Evolutionary conservation across 1,140 invertebrate species (phyloP).

Genomic region (Drosophila ercepeae): DNA sequence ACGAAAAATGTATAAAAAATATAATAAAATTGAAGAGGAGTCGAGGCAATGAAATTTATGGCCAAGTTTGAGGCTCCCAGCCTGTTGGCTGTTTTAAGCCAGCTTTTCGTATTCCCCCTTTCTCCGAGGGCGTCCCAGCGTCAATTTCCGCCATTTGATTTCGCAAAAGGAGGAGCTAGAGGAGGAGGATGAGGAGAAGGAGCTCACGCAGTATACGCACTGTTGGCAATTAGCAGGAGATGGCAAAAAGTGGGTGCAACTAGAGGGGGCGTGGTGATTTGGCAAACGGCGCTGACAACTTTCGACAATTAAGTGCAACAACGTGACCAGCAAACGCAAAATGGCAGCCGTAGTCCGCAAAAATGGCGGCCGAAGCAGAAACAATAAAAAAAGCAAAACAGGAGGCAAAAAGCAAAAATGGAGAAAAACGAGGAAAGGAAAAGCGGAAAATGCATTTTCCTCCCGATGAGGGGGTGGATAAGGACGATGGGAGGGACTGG

Average conservation of each 20-base stretch:
- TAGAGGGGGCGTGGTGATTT: constrained; percentile 6
- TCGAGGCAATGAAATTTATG: constrained; percentile 52
- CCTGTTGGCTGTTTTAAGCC: neutral
- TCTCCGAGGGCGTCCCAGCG: neutral
- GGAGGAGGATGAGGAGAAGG: neutral
- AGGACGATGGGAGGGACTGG: neutral
- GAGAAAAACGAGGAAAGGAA: constrained; percentile 1
- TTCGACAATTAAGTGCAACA: constrained; percentile 64
- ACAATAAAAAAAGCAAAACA: constrained; percentile 6
- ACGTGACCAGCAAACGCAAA: constrained; percentile 60
- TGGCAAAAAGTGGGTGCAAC: constrained; percentile 17
- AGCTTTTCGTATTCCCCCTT: neutral
- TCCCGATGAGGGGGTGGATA: neutral
- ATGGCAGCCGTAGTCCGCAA: constrained; percentile 21
- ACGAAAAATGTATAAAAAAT: constrained; percentile 30
- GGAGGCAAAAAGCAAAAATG: neutral
- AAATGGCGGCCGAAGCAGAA: constrained; percentile 18
- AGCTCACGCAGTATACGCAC: constrained; percentile 51
- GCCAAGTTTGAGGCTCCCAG: constrained; percentile 34
- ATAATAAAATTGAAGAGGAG: constrained; percentile 32
- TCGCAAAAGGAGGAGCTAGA: constrained; percentile 1
- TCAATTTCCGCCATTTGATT: constrained; percentile 48
- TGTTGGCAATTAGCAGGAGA: constrained; percentile 46
- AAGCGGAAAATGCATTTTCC: constrained; percentile 36
- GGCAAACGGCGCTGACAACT: constrained; percentile 52